Percentiles rank a stretch among this genome's conserved stretches.
Evolutionary conservation across 92 coral and sea anemone genomes (phyloP).

Genomic region (Zoanthus sansibaricus): DNA sequence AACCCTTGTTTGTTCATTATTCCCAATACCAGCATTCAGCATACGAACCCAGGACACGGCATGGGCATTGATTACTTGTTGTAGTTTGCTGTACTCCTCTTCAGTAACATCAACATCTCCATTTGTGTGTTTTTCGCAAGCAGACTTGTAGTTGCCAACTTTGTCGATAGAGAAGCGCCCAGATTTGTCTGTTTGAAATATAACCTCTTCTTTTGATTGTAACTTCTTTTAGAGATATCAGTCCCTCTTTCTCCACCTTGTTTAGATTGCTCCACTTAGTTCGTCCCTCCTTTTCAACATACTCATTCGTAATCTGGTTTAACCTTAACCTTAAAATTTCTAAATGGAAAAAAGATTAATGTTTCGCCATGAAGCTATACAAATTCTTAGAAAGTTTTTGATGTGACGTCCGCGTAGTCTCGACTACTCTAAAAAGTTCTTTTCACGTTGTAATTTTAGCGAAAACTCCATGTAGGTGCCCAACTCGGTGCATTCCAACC

Average conservation of each 20-base stretch:
- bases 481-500: too few relatives aligned
- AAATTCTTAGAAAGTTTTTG: too few relatives aligned
- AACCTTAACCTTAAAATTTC: too few relatives aligned
- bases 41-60: conserved; percentile 9
- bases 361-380: too few relatives aligned
- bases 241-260: conserved; percentile 38
- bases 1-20: background rate
- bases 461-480: too few relatives aligned
- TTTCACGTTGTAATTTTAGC: too few relatives aligned
- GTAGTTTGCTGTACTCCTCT: conserved; percentile 18
- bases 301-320: background rate
- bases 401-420: too few relatives aligned
- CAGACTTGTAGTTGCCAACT: conserved; percentile 47
- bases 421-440: too few relatives aligned
- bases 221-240: conserved; percentile 36
- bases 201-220: conserved; percentile 5
- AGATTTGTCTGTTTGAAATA: conserved; percentile 59
- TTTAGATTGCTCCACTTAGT: background rate
- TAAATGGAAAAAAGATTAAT: too few relatives aligned
- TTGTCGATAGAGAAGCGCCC: conserved; percentile 55
- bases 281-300: too few relatives aligned
- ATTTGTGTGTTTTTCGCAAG: conserved; percentile 32
- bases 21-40: conserved; percentile 27
- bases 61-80: too few relatives aligned
- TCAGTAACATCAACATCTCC: background rate